Percentiles rank a stretch among this genome's conserved stretches.
Evolutionary conservation across 1,140 invertebrate species (phyloP).

Genomic region (Heliconius hermathena): DNA sequence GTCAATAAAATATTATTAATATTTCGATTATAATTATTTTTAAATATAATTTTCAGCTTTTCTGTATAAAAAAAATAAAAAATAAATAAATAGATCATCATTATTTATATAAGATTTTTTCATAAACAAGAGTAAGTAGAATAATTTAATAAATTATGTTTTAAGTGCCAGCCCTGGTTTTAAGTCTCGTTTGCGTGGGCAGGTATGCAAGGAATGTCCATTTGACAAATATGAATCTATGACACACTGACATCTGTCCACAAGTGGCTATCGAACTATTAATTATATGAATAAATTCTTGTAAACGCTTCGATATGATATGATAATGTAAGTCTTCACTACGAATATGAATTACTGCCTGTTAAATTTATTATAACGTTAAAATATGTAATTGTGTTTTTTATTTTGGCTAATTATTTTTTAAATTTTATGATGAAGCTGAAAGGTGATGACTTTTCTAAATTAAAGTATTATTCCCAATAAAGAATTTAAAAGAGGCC

Average conservation of each 20-base stretch:
- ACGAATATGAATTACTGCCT: slow-evolving; percentile 9
- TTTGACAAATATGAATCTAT: slow-evolving; percentile 52
- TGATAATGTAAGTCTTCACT: slow-evolving; percentile 15
- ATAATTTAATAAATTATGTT: not conserved
- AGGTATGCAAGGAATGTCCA: slow-evolving; percentile 39
- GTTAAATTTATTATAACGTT: not conserved
- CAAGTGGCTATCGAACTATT: slow-evolving; percentile 39
- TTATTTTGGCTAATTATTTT: not conserved
- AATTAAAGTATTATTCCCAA: too few relatives aligned
- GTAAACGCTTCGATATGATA: slow-evolving; percentile 28
- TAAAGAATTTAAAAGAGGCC: too few relatives aligned
- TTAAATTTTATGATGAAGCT: too few relatives aligned
- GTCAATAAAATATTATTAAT: not conserved
- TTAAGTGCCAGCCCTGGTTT: slow-evolving; percentile 28
- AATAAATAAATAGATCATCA: too few relatives aligned
- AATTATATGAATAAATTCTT: slow-evolving; percentile 36
- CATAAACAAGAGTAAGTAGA: not conserved
- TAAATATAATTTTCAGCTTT: not conserved
- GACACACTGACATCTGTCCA: slow-evolving; percentile 45
- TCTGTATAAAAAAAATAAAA: not conserved
- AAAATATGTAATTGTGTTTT: not conserved
- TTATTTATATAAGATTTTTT: not conserved
- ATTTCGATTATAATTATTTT: too few relatives aligned
- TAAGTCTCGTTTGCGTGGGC: slow-evolving; percentile 29
- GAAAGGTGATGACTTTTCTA: too few relatives aligned